These are phyloP conservation scores for Microcebus ravelobensis DNA, from an alignment of 2,113 vertebrate species.

Conservation along the genomic window DNA sequence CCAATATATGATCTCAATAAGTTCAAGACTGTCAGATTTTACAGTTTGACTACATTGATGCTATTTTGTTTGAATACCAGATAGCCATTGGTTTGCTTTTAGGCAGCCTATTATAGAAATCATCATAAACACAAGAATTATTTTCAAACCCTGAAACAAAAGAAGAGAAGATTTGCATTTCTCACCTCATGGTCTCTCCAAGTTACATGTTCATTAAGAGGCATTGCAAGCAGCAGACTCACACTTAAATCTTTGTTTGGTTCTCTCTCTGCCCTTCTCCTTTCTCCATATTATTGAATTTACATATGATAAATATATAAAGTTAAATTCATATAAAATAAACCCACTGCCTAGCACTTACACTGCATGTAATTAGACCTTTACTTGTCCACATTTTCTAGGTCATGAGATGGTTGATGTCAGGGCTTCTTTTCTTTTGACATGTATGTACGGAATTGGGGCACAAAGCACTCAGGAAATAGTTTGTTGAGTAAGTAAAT, in stretches of 20 bases:
- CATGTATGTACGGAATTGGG: not conserved
- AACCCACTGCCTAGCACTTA: too few species aligned
- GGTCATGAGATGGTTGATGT: too few species aligned
- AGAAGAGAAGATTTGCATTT: not conserved
- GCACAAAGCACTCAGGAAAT: not conserved
- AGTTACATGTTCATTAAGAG: not conserved
- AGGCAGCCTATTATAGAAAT: not conserved
- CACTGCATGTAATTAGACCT: not conserved
- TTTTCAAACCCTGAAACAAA: not conserved
- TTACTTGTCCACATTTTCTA: not conserved
- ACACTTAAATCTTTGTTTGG: not conserved
- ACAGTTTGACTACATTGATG: not conserved
- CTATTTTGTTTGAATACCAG: not conserved
- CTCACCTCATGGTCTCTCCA: not conserved
- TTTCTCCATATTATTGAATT: not conserved
- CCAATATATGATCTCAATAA: not conserved
- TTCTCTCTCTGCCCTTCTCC: not conserved
- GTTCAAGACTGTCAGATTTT: not conserved
- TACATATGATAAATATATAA: not conserved
- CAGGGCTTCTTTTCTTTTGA: not conserved
- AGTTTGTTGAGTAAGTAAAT: not conserved
- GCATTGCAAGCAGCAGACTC: not conserved
- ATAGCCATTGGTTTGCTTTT: not conserved
- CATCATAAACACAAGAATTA: not conserved
- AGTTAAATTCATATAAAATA: not conserved